A percentile compares a stretch with the other conserved stretches of the same genome.
phyloP scores from a whole-genome alignment of 2,888 invertebrate genomes.

The Eristalis arbustorum region DNA sequence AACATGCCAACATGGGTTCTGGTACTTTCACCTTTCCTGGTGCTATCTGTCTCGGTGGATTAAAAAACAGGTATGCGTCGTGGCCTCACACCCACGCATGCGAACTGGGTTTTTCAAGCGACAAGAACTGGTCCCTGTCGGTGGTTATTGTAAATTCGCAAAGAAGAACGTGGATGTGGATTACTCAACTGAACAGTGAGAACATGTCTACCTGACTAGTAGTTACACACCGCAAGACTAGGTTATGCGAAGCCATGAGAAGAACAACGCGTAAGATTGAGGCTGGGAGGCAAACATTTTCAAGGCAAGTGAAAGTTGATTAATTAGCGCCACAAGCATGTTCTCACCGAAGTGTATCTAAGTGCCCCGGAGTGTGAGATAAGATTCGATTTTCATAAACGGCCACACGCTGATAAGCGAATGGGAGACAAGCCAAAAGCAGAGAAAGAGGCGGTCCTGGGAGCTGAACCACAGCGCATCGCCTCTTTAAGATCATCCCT shows the following conservation, averaged over 20 bases:
- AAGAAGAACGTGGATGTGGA: neutral
- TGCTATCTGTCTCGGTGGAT: conserved; percentile 22
- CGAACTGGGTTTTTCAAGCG: neutral
- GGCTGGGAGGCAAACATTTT: neutral
- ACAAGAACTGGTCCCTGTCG: neutral
- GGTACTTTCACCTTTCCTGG: conserved; percentile 62
- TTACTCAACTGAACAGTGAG: neutral
- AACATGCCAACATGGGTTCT: neutral
- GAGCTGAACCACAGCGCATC: neutral
- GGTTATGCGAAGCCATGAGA: neutral
- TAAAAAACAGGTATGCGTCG: conserved; percentile 33
- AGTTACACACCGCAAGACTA: neutral
- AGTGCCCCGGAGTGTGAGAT: neutral
- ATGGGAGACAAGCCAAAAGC: conserved; percentile 16
- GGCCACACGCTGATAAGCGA: conserved; percentile 20
- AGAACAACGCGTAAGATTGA: neutral
- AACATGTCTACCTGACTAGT: neutral
- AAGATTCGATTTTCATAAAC: neutral
- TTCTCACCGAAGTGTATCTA: neutral
- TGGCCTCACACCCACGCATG: neutral
- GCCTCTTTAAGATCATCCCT: conserved; percentile 45
- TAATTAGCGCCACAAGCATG: neutral
- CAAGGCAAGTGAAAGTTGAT: neutral
- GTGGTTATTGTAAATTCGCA: neutral
- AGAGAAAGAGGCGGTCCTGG: neutral